Evolutionary conservation across 2,888 invertebrate species (phyloP).

Genomic region (Ennomos quercinarius): DNA sequence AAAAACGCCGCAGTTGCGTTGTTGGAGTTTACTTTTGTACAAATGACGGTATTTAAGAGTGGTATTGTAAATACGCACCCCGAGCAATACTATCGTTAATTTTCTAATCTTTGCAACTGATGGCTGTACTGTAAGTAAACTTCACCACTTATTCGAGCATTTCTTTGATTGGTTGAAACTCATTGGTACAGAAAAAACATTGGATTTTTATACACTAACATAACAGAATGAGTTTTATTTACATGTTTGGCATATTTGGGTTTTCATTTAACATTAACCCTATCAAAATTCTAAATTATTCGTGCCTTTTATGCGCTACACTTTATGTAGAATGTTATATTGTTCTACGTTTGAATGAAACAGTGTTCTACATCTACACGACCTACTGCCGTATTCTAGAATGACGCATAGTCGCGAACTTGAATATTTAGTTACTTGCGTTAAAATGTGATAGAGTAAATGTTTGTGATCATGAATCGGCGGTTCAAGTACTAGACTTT

Average conservation of each 20-base stretch:
- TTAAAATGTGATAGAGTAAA: no score
- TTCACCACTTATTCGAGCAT: slow-evolving; percentile 14
- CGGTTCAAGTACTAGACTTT: no score
- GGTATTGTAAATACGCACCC: slow-evolving; percentile 30
- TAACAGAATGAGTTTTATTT: slow-evolving; percentile 22
- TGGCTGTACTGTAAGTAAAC: slow-evolving; percentile 33
- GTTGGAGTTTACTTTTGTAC: slow-evolving; percentile 4
- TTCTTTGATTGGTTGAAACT: slow-evolving; percentile 14
- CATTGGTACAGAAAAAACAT: slow-evolving; percentile 1
- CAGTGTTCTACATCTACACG: no score
- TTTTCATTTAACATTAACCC: slow-evolving; percentile 36
- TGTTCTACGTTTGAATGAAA: no score
- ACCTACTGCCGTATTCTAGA: no score
- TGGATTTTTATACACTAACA: slow-evolving; percentile 36
- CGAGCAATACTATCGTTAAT: slow-evolving; percentile 16
- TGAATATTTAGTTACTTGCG: no score
- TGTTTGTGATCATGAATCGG: no score
- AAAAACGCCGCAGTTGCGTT: slow-evolving; percentile 4
- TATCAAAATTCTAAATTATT: slow-evolving; percentile 41
- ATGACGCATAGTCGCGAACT: no score
- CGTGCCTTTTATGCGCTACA: no score
- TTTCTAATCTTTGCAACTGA: slow-evolving; percentile 13
- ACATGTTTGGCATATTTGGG: slow-evolving; percentile 31
- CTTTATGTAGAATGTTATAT: no score
- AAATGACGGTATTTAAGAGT: slow-evolving; percentile 7